Base-by-base conservation (phyloP, 2,888 invertebrate genomes). In the Chaitophorus viminalis region DNA sequence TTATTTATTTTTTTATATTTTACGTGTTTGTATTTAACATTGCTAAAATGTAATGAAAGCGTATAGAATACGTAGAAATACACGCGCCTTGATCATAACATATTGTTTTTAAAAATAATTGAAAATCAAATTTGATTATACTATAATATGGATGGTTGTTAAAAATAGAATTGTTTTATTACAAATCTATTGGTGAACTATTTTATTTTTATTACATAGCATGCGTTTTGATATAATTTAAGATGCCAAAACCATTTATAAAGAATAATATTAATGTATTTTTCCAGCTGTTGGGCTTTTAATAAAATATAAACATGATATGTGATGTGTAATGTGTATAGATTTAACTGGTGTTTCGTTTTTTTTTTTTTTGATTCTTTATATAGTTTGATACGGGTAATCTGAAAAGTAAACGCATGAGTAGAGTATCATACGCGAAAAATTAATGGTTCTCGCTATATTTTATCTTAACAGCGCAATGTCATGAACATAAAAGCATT, bases 361-460 rank as follows among this genome's bases (percentile, higher is more conserved):
- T 81, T 46, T 46, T 46, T 81, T 46, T 46, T 82, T 70, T 46
- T 8, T 0, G 68, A 70, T 82, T 72, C 31, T 82, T 72, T 52
- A 31, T 52, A 31, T n/a, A 72, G n/a, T 52, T 54, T 70, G 46
- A 72, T 72, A 72, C 33, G 33, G 52, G 72, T 72, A 82, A 82
- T 82, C 82, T 72, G 52, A 8, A 82, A 72, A 82, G 52, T 72
- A 82, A 82, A 82, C 72, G 52, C 82, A 52, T 52, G 82, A 72
- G 33, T 72, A 70, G 82, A 70, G 82, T 82, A 82, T 82, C 72
- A 33, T 54, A 72, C 17, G n/a, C 31, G 72, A 82, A 72, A 82
- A 72, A 82, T 82, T 82, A 82, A 82, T 82, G 72, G 82, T 52
- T 82, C 72, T 70, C n/a, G 29, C 70, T 18, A 33, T 29, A 11